phyloP scores from a whole-genome alignment of 2,888 invertebrate species.

The Limnephilus rhombicus region DNA sequence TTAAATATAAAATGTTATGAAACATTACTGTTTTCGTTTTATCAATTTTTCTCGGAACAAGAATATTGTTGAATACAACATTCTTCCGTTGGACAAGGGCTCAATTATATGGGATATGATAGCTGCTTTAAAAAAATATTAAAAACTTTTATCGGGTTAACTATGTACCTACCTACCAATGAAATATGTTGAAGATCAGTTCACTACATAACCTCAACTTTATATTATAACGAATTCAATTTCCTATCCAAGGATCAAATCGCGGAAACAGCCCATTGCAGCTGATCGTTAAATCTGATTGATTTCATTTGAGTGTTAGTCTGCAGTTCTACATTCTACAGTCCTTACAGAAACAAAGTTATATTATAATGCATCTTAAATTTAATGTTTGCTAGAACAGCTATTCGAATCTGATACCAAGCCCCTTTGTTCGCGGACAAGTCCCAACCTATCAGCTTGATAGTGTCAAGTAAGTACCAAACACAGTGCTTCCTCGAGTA shows the following conservation, averaged over 20 bases:
- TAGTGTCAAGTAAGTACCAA: neutral
- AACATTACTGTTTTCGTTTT: too few species aligned
- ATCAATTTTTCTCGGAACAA: too few species aligned
- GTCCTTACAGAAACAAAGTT: neutral
- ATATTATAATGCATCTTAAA: neutral
- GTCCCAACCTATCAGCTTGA: neutral
- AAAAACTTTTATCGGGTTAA: neutral
- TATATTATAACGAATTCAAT: neutral
- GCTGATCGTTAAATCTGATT: neutral
- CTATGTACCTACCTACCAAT: neutral
- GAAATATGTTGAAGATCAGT: neutral
- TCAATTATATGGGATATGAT: too few species aligned
- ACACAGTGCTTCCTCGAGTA: neutral
- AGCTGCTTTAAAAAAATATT: neutral
- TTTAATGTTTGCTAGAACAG: neutral
- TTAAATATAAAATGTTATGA: too few species aligned
- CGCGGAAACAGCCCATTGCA: neutral
- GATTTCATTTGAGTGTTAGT: neutral
- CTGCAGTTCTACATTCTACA: neutral
- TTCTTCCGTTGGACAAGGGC: too few species aligned
- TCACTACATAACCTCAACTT: neutral
- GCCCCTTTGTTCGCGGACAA: neutral
- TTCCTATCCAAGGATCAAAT: neutral
- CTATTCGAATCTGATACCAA: neutral
- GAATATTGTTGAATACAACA: too few species aligned